A percentile compares a stretch with the other conserved stretches of the same genome.
These are phyloP conservation scores for Prorops nasuta DNA, from an alignment of 1,140 invertebrate genomes.

Conservation along the genomic window DNA sequence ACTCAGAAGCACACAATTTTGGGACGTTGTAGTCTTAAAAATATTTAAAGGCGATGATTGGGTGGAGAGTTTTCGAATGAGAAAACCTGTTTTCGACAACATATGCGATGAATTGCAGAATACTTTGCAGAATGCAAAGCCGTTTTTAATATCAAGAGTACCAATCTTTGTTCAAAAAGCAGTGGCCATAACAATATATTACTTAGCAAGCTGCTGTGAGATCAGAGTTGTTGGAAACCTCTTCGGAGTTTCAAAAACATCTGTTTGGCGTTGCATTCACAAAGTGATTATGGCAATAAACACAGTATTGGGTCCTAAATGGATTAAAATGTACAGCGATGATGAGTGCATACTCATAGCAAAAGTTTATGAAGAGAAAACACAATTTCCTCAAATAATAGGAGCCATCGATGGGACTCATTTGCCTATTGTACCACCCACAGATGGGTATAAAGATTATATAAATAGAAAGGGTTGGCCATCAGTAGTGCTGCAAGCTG, in stretches of 20 bases:
- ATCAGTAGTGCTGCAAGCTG: slow-evolving; percentile 27
- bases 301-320: slow-evolving; percentile 4
- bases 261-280: slow-evolving; percentile 16
- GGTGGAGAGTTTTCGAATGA: slow-evolving; percentile 13
- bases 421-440: slow-evolving; percentile 17
- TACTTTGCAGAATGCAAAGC: background rate
- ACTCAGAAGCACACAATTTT: slow-evolving; percentile 6
- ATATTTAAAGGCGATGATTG: slow-evolving; percentile 6
- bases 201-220: slow-evolving; percentile 23
- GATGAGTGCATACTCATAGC: slow-evolving; percentile 6
- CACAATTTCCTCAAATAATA: slow-evolving; percentile 24
- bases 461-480: slow-evolving; percentile 30
- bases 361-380: slow-evolving; percentile 14
- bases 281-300: slow-evolving; percentile 14
- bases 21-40: slow-evolving; percentile 9
- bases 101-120: slow-evolving; percentile 4
- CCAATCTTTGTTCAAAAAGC: slow-evolving; percentile 14
- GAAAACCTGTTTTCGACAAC: slow-evolving; percentile 1
- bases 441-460: slow-evolving; percentile 26
- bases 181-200: slow-evolving; percentile 20
- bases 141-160: slow-evolving; percentile 9
- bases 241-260: slow-evolving; percentile 24
- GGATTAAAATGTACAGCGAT: slow-evolving; percentile 13
- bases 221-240: slow-evolving; percentile 24
- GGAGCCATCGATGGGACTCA: no score